phyloP scores from a whole-genome alignment of 1,140 invertebrate genomes.

The Drosophila eugracilis region DNA sequence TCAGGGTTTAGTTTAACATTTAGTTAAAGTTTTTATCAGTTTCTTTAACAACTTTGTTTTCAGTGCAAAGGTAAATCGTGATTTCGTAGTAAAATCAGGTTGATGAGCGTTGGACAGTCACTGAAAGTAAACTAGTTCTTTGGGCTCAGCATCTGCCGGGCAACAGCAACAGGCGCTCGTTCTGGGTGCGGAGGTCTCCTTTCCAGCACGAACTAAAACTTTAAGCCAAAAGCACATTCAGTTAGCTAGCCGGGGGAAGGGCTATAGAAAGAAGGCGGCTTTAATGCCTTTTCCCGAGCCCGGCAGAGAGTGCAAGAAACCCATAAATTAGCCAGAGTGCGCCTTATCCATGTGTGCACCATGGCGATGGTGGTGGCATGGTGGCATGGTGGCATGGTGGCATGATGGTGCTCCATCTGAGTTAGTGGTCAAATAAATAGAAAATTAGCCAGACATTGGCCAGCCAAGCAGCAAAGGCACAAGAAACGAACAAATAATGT shows the following conservation, averaged over 20 bases:
- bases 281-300: conserved; percentile 31
- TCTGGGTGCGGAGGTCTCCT: conserved; percentile 58
- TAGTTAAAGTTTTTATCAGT: too few species aligned
- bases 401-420: conserved; percentile 36
- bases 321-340: conserved; percentile 68
- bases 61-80: conserved; percentile 44
- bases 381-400: too few species aligned
- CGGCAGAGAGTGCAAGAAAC: conserved; percentile 71
- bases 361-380: too few species aligned
- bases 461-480: conserved; percentile 57
- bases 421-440: conserved; percentile 80
- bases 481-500: conserved; percentile 68
- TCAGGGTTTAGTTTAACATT: too few species aligned
- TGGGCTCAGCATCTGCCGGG: conserved; percentile 2
- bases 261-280: conserved; percentile 36
- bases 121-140: conserved; percentile 69
- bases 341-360: conserved; percentile 38
- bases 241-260: conserved; percentile 2
- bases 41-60: too few species aligned
- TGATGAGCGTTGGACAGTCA: conserved; percentile 58
- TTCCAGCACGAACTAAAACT: conserved; percentile 69
- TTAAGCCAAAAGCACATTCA: conserved; percentile 43
- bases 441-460: conserved; percentile 80
- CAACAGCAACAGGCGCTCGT: conserved; percentile 13
- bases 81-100: conserved; percentile 69